A percentile compares a stretch with the other conserved stretches of the same genome.
Evolutionary conservation across 2,113 vertebrate genomes (phyloP).

Genomic region (Podiceps cristatus): DNA sequence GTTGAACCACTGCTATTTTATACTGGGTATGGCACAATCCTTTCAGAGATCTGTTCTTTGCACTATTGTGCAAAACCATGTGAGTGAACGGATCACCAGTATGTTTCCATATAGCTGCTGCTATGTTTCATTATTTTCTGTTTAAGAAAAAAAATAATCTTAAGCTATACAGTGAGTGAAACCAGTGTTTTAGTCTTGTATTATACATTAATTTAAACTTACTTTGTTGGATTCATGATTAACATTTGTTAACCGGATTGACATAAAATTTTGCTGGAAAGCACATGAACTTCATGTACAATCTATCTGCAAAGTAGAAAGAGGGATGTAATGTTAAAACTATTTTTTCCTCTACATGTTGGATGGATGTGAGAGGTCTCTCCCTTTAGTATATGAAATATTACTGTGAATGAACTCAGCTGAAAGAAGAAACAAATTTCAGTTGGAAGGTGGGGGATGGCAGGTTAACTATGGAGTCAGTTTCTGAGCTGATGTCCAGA

Average conservation of each 20-base stretch:
- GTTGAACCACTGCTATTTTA: not conserved
- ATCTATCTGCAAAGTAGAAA: not conserved
- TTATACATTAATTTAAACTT: not conserved
- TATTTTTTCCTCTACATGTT: not conserved
- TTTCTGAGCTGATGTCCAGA: not conserved
- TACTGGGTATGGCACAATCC: not conserved
- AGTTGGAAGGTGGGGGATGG: not conserved
- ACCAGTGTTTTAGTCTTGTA: not conserved
- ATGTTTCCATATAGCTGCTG: not conserved
- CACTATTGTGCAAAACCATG: accelerated
- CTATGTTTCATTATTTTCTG: not conserved
- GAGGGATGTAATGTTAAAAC: not conserved
- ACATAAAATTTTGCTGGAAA: not conserved
- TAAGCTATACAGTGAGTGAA: not conserved
- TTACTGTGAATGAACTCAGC: not conserved
- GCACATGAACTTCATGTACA: not conserved
- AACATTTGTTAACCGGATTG: not conserved
- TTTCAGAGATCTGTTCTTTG: not conserved
- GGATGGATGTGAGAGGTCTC: not conserved
- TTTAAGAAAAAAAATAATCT: not conserved
- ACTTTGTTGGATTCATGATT: not conserved
- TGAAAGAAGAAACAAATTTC: not conserved
- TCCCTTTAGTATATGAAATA: not conserved
- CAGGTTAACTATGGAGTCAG: not conserved
- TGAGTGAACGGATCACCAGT: not conserved